These are phyloP conservation scores for Eriosoma lanigerum DNA, from an alignment of 1,140 invertebrate species.

Conservation along the genomic window DNA sequence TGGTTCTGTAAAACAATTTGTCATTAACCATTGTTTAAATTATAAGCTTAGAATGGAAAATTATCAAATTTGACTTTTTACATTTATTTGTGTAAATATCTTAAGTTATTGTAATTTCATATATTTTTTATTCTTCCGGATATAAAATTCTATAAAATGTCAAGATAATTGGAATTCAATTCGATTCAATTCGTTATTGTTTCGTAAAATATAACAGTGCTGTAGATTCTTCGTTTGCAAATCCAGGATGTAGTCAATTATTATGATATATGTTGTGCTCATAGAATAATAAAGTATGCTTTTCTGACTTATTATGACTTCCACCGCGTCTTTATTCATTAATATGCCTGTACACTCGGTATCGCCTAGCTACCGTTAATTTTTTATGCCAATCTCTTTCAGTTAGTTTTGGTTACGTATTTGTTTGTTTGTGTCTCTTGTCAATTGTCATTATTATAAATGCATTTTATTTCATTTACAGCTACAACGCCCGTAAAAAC, in stretches of 20 bases:
- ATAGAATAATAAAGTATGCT: constrained; percentile 34
- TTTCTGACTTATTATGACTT: constrained; percentile 19
- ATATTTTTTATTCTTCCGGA: not conserved
- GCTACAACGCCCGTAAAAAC: constrained; percentile 47
- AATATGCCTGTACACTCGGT: not conserved
- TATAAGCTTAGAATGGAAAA: too few relatives aligned
- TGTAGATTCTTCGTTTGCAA: not conserved
- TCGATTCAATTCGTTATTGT: constrained; percentile 3
- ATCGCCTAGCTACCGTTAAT: constrained; percentile 13
- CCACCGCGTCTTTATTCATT: constrained; percentile 31
- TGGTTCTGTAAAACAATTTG: too few relatives aligned
- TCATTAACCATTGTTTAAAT: too few relatives aligned
- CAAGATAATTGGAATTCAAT: not conserved
- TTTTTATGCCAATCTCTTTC: constrained; percentile 18
- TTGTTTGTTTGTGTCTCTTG: constrained; percentile 2
- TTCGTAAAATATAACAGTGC: not conserved
- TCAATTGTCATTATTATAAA: constrained; percentile 3
- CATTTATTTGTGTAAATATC: too few relatives aligned
- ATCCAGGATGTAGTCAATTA: constrained; percentile 29
- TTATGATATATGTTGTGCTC: constrained; percentile 22
- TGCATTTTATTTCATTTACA: constrained; percentile 12
- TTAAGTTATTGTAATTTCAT: too few relatives aligned
- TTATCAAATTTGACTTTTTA: too few relatives aligned
- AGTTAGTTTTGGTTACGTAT: constrained; percentile 39
- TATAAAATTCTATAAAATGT: not conserved